Base-by-base conservation (phyloP, 2,797 vertebrate genomes). In the Sylvilagus floridanus region DNA sequence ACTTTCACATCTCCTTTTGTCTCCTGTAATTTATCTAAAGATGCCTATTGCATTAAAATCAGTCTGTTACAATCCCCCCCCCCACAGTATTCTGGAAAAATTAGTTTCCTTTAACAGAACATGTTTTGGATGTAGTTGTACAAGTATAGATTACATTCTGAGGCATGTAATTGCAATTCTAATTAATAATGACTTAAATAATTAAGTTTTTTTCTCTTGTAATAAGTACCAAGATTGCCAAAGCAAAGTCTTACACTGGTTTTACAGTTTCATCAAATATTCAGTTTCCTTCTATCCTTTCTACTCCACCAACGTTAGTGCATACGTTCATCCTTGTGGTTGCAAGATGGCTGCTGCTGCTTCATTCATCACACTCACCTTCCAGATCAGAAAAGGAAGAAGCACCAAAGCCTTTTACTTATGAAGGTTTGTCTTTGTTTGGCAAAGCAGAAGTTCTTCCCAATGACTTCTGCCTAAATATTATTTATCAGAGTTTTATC, bases 131-230 rank as follows among this genome's bases (percentile, higher is more conserved):
- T 37, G 3, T 65, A 73, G 32, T 5, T 84, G 9, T 35, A 35
- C 35, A 14, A 79, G 62, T n/a, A 57, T 89, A 60, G 32, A 35
- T 66, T 90, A 75, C 2, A 66, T 83, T 91, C 24, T 89, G 4
- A 22, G 75, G 32, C 35, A 52, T 69, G 37, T n/a, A 57, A 85
- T 42, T 69, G 37, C 7, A 86, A 73, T 60, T 69, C 22, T 63
- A 92, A 77, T 68, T 78, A 78, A 85, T 35, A 75, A 90, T 60
- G 19, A 71, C 50, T 75, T 52, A 66, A 76, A 32, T 78, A 65
- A n/a, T 52, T 28, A 14, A 52, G 6, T 21, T 17, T 28, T 24
- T 60, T 32, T 21, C 66, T 89, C 22, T 68, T 73, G 1, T 63
- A 73, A 65, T 77, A 65, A 63, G 17, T 28, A 0, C 66, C 69